Conservation (phyloP, 2,113 vertebrate genomes). For the Solea senegalensis region DNA sequence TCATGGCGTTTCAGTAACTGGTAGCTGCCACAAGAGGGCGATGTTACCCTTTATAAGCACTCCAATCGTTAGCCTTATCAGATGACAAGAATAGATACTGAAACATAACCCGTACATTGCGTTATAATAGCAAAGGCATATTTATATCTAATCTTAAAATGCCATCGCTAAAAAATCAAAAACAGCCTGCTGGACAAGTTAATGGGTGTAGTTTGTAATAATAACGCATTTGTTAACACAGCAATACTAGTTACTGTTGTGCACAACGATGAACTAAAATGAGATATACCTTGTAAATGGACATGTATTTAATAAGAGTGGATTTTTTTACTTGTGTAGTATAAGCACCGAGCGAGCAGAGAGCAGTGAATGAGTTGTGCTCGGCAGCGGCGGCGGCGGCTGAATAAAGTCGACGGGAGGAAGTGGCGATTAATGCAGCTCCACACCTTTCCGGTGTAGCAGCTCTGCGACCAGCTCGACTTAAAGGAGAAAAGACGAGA, state of each 20-base stretch:
- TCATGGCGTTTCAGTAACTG: background rate
- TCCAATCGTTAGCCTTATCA: background rate
- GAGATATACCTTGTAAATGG: background rate
- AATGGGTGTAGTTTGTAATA: background rate
- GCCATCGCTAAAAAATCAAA: too few species aligned
- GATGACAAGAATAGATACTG: background rate
- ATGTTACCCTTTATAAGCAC: slow-evolving; percentile 11
- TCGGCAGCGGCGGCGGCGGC: slow-evolving; percentile 21
- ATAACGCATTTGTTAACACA: background rate
- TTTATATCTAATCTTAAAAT: too few species aligned
- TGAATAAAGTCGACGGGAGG: slow-evolving; percentile 69
- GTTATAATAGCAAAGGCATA: background rate
- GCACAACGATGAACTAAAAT: background rate
- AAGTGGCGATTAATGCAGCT: slow-evolving; percentile 78
- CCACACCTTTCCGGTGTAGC: slow-evolving; percentile 85
- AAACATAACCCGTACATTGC: background rate
- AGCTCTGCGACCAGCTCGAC: slow-evolving; percentile 70
- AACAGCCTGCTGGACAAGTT: background rate
- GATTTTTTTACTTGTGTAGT: background rate
- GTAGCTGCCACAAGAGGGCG: slow-evolving; percentile 38
- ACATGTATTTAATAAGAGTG: background rate
- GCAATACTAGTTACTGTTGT: background rate
- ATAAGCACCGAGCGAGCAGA: too few species aligned
- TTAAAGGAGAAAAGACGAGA: slow-evolving; percentile 69
- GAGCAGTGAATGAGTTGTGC: background rate